Base-by-base conservation (phyloP, 37 sponge, comb jelly and placozoan species). In the Bolinopsis microptera region DNA sequence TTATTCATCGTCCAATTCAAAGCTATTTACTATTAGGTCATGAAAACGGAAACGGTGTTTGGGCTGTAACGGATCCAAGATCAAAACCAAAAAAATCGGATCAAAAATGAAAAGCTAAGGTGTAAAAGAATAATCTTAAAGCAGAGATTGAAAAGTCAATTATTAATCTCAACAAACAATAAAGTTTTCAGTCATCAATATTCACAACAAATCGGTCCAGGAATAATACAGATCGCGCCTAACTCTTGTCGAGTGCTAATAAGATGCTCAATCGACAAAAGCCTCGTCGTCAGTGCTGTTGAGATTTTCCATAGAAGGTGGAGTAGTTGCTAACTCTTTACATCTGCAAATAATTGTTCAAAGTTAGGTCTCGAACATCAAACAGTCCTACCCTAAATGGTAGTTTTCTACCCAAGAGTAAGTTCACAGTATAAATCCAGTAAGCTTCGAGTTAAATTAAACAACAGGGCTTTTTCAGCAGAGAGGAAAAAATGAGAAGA, bases 241-340 rank as follows among this genome's bases (percentile, higher is more conserved):
- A n/a, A n/a, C n/a, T n/a, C n/a, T n/a, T n/a, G n/a, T n/a, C n/a
- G n/a, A n/a, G n/a, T n/a, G n/a, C n/a, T n/a, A n/a, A n/a, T n/a
- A n/a, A n/a, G n/a, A n/a, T n/a, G 61, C 9, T 77, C 36, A 77
- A 35, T 77, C 80, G 33, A 77, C 33, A 36, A 77, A 77, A 28
- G 80, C 80, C 21, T 77, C 80, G 21, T 77, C 80, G 27, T 77
- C 80, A 2, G 80, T 77, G 32, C 80, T 77, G 80, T 32, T 77
- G 35, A 77, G 37, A 16, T 28, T 27, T 3, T 77, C 80, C 61
- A 32, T 77, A 22, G 21, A 77, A 33, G 80, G 21, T 18, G 80
- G 80, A 35, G 37, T 77, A 34, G 18, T 77, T 77, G 9, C 61
- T 13, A 48, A 48, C 13, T 48, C 61, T 48, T 48, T 48, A 13